These are phyloP conservation scores for Cerastis rubricosa DNA, from an alignment of 2,888 invertebrate genomes.

Conservation along the genomic window DNA sequence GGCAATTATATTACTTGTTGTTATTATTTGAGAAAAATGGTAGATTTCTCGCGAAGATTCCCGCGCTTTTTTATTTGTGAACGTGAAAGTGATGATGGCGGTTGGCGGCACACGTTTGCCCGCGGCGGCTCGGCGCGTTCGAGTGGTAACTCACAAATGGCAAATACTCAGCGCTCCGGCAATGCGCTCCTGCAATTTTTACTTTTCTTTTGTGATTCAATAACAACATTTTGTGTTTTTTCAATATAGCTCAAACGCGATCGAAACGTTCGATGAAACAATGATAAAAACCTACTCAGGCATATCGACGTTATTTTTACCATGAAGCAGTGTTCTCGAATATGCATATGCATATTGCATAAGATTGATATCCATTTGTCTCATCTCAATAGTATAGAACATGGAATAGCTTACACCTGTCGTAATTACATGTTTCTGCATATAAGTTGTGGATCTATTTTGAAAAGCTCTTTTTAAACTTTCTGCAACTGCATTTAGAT, in stretches of 20 bases:
- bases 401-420: constrained; percentile 41
- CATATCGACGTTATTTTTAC: constrained; percentile 64
- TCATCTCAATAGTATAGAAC: constrained; percentile 54
- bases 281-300: constrained; percentile 64
- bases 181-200: constrained; percentile 63
- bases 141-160: constrained; percentile 75
- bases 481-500: background rate
- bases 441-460: background rate
- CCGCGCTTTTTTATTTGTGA: constrained; percentile 79
- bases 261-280: constrained; percentile 59
- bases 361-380: constrained; percentile 70
- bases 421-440: background rate
- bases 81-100: constrained; percentile 83
- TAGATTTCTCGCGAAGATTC: constrained; percentile 77
- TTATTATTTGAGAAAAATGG: constrained; percentile 72
- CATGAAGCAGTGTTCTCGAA: constrained; percentile 61
- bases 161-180: constrained; percentile 47
- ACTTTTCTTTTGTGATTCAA: constrained; percentile 68
- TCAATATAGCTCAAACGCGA: constrained; percentile 55
- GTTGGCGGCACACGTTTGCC: constrained; percentile 80
- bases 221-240: constrained; percentile 62
- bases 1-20: constrained; percentile 57
- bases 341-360: constrained; percentile 72
- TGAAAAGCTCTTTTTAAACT: background rate
- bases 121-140: constrained; percentile 78